Evolutionary conservation across 2,888 invertebrate genomes (phyloP), one percentile per base, ranked within the genome.

Genomic region (Ellobium chinense): DNA sequence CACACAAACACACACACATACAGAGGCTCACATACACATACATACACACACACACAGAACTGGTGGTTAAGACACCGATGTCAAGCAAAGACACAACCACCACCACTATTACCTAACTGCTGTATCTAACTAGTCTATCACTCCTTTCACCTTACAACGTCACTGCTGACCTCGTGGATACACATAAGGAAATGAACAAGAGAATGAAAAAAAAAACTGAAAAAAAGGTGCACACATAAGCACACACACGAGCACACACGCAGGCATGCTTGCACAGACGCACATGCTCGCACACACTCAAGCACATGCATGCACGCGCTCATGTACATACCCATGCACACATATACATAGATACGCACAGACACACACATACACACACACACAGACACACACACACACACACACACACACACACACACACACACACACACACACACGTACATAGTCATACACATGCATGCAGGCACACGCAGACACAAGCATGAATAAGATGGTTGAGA

Each of bases 371-470:
- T 18, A 18, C 46, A 46, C 46, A 46, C 60, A 34, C 72, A 34
- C 72, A 34, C 60, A n/a, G 58, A 58, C 72, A n/a, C 72, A 58
- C 60, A 34, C 60, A 58, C 60, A 58, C 34, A 58, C 34, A 34
- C 60, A 58, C 34, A 58, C 58, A 36, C 72, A 58, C 72, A 31
- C 72, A 56, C 58, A 31, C 72, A 58, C 72, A 31, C 72, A 58
- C 56, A 31, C 58, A 31, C 72, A 21, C 72, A 24, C 72, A 21
- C 72, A 24, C 56, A 21, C 72, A 31, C 56, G 12, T 56, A 31
- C 72, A 31, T 31, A 31, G 54, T 12, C 72, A 12, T 46, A 24
- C 72, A 31, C 72, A 31, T 31, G 31, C 72, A 24, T 34, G 12
- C 69, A 18, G 54, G 5, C 70, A 12, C 70, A 18, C 54, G 1